phyloP scores from a whole-genome alignment of 2,113 vertebrate genomes.

The Erinaceus europaeus region DNA sequence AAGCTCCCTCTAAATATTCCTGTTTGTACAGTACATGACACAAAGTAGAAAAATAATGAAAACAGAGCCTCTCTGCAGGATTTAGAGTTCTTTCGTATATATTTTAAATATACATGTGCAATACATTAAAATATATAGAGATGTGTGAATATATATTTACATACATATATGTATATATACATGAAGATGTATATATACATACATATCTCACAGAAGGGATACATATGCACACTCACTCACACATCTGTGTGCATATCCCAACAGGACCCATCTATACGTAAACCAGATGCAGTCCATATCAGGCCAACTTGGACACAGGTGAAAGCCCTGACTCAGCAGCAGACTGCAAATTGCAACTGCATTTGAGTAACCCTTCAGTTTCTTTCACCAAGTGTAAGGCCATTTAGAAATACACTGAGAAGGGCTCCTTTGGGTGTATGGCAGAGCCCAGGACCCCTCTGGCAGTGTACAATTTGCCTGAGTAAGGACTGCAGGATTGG shows the following conservation, averaged over 20 bases:
- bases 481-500: slow-evolving; percentile 72
- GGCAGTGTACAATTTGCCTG: slow-evolving; percentile 72
- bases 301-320: slow-evolving; percentile 69
- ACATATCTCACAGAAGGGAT: slow-evolving; percentile 52
- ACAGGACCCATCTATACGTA: slow-evolving; percentile 66
- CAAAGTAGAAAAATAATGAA: slow-evolving; percentile 69
- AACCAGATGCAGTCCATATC: slow-evolving; percentile 71
- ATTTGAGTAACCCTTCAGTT: slow-evolving; percentile 59
- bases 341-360: slow-evolving; percentile 55
- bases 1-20: slow-evolving; percentile 65
- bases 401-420: slow-evolving; percentile 72
- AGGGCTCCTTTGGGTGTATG: slow-evolving; percentile 55
- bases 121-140: slow-evolving; percentile 78
- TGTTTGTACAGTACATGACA: slow-evolving; percentile 62
- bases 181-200: slow-evolving; percentile 29
- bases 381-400: slow-evolving; percentile 68
- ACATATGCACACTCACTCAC: slow-evolving; percentile 66
- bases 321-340: slow-evolving; percentile 64
- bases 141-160: slow-evolving; percentile 74
- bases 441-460: slow-evolving; percentile 66
- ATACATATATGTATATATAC: slow-evolving; percentile 1
- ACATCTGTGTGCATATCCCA: slow-evolving; percentile 51
- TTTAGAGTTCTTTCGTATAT: slow-evolving; percentile 73
- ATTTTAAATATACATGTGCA: slow-evolving; percentile 80
- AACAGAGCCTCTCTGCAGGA: slow-evolving; percentile 65